Evolutionary conservation across 2,888 invertebrate genomes (phyloP).

Genomic region (Eilema caniola): DNA sequence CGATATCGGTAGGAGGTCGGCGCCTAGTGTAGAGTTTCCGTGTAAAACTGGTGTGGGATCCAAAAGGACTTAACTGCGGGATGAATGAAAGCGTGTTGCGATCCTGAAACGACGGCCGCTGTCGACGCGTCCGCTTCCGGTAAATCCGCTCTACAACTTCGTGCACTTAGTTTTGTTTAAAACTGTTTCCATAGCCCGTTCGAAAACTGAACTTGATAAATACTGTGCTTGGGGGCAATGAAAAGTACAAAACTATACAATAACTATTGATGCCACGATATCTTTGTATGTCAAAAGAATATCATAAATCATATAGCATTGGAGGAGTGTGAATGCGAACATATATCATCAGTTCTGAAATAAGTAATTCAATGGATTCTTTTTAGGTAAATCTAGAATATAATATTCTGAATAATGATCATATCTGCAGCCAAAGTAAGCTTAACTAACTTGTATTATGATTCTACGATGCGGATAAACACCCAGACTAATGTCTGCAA

Average conservation of each 20-base stretch:
- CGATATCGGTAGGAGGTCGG: slow-evolving; percentile 70
- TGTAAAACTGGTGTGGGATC: slow-evolving; percentile 71
- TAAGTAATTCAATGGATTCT: slow-evolving; percentile 38
- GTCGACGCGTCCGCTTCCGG: slow-evolving; percentile 85
- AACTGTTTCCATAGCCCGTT: slow-evolving; percentile 63
- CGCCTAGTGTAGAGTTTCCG: slow-evolving; percentile 81
- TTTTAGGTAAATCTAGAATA: not conserved
- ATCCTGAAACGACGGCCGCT: slow-evolving; percentile 84
- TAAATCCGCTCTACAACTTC: slow-evolving; percentile 84
- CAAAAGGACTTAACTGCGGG: slow-evolving; percentile 78
- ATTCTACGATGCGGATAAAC: not conserved
- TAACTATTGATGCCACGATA: slow-evolving; percentile 31
- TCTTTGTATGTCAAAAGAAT: slow-evolving; percentile 47
- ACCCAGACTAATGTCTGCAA: too few species aligned
- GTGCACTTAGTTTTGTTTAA: slow-evolving; percentile 82
- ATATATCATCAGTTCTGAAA: slow-evolving; percentile 42
- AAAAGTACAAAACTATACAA: slow-evolving; percentile 27
- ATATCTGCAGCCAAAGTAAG: too few species aligned
- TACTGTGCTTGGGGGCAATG: slow-evolving; percentile 34
- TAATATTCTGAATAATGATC: not conserved
- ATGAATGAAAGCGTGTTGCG: slow-evolving; percentile 87
- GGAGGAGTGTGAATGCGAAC: slow-evolving; percentile 32
- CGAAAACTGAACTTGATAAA: slow-evolving; percentile 45
- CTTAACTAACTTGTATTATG: not conserved
- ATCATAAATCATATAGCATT: slow-evolving; percentile 47